Evolutionary conservation across 2,797 vertebrate species (phyloP).

Genomic region (Borostomias antarcticus): DNA sequence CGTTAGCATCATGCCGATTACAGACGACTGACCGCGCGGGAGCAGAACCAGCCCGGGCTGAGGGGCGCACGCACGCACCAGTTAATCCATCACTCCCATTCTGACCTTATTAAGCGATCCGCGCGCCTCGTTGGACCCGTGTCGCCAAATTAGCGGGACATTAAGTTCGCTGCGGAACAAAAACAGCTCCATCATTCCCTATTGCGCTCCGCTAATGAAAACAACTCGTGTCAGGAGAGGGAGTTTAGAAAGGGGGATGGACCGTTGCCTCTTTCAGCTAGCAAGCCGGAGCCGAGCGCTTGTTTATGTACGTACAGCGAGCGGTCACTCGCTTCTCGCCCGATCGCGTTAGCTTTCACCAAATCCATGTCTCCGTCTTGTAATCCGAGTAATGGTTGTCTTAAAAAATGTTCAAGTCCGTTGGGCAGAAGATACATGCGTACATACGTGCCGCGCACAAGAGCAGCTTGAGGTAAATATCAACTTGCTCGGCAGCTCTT

Average conservation of each 20-base stretch:
- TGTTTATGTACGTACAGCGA: too few relatives aligned
- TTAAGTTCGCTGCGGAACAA: conserved; percentile 10
- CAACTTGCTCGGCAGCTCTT: conserved; percentile 39
- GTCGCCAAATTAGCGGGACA: conserved; percentile 24
- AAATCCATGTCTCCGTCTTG: conserved; percentile 30
- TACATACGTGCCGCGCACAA: conserved; percentile 1
- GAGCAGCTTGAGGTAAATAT: conserved; percentile 28
- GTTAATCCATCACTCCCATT: conserved; percentile 26
- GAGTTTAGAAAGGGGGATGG: too few relatives aligned
- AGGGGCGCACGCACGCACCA: conserved; percentile 26
- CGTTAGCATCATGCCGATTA: conserved; percentile 62
- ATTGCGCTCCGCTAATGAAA: too few relatives aligned
- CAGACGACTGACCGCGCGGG: conserved; percentile 33
- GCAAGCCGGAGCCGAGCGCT: background rate
- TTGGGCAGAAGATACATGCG: too few relatives aligned
- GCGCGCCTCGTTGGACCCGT: background rate
- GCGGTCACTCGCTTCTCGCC: background rate
- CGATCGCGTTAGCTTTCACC: conserved; percentile 25
- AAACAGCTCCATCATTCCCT: too few relatives aligned
- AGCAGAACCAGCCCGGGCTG: conserved; percentile 51
- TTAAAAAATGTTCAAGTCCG: too few relatives aligned
- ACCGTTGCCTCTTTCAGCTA: too few relatives aligned
- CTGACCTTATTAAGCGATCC: conserved; percentile 43
- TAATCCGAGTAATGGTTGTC: too few relatives aligned
- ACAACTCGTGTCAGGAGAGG: too few relatives aligned